Evolutionary conservation across 2,797 vertebrate species (phyloP).

Genomic region (Gadopsis marmoratus): DNA sequence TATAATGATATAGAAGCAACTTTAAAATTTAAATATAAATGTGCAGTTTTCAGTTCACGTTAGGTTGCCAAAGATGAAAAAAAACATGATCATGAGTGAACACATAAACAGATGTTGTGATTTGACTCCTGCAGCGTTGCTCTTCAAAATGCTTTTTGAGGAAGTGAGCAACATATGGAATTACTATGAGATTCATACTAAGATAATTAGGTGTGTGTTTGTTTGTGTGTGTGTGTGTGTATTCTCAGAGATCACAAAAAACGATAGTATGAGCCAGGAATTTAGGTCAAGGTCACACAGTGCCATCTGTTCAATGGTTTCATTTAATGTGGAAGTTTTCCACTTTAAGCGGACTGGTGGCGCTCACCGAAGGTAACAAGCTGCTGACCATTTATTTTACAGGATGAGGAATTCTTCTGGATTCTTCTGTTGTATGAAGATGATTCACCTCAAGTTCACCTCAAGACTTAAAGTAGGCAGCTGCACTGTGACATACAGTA

Average conservation of each 20-base stretch:
- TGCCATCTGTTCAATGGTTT: conserved; percentile 74
- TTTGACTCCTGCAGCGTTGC: conserved; percentile 35
- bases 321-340: conserved; percentile 65
- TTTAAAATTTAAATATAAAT: neutral
- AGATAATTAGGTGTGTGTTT: conserved; percentile 45
- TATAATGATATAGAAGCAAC: neutral
- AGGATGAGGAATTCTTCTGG: conserved; percentile 3
- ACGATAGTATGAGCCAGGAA: conserved; percentile 64
- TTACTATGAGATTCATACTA: conserved; percentile 53
- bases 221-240: conserved; percentile 13
- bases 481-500: neutral
- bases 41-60: neutral
- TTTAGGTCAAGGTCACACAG: conserved; percentile 72
- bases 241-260: conserved; percentile 50
- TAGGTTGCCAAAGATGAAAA: neutral
- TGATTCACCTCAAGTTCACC: neutral
- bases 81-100: conserved; percentile 17
- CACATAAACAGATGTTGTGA: conserved; percentile 54
- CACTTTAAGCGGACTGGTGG: conserved; percentile 47
- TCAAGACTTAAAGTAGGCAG: conserved; percentile 19
- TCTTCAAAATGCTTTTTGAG: conserved; percentile 28
- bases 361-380: conserved; percentile 41
- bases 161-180: conserved; percentile 64
- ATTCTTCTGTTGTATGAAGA: neutral
- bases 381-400: conserved; percentile 15